Evolutionary conservation across 1,140 invertebrate species (phyloP).

Genomic region (Melitaea cinxia): DNA sequence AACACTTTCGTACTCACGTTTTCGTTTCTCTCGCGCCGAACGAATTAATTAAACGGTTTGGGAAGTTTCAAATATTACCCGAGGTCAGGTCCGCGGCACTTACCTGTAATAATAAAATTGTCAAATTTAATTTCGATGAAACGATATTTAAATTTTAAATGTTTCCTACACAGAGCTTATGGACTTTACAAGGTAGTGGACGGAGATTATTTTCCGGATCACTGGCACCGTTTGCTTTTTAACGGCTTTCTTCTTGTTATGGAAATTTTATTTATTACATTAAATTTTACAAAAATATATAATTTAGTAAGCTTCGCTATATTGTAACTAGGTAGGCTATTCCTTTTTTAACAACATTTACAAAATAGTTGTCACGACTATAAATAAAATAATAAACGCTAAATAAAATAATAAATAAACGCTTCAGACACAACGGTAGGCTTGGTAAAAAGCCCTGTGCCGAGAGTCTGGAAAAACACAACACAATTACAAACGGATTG

Average conservation of each 20-base stretch:
- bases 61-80: slow-evolving; percentile 25
- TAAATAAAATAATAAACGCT: too few relatives aligned
- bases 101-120: slow-evolving; percentile 44
- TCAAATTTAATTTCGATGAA: slow-evolving; percentile 20
- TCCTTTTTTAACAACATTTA: not conserved
- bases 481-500: too few relatives aligned
- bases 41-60: slow-evolving; percentile 32
- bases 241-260: slow-evolving; percentile 17
- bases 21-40: slow-evolving; percentile 27
- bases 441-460: too few relatives aligned
- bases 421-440: too few relatives aligned
- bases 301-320: not conserved
- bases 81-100: slow-evolving; percentile 29
- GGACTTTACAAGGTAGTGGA: slow-evolving; percentile 19
- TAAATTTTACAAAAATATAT: slow-evolving; percentile 12
- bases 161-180: slow-evolving; percentile 9
- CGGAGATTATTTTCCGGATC: slow-evolving; percentile 22
- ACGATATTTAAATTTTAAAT: slow-evolving; percentile 13
- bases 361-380: too few relatives aligned
- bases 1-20: slow-evolving; percentile 17
- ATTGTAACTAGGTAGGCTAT: not conserved
- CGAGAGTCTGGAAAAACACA: too few relatives aligned
- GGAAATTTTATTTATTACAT: slow-evolving; percentile 16
- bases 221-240: slow-evolving; percentile 19
- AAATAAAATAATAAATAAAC: too few relatives aligned